These are phyloP conservation scores for Lutjanus erythropterus DNA, from an alignment of 2,113 vertebrate genomes.

Conservation along the genomic window DNA sequence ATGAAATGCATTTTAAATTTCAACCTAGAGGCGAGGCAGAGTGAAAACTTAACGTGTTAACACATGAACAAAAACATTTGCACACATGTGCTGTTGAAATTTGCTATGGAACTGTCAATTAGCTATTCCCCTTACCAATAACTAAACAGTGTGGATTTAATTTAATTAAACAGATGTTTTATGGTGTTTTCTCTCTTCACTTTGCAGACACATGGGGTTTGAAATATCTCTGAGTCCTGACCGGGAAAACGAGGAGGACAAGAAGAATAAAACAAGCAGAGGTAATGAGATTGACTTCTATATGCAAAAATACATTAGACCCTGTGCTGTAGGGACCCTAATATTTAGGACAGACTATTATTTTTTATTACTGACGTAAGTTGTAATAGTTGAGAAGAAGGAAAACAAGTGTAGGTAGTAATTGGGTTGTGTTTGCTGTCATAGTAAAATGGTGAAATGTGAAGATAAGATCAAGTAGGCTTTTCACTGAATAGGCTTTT, in stretches of 20 bases:
- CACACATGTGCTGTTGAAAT: neutral
- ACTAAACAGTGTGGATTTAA: neutral
- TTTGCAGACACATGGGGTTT: conserved; percentile 51
- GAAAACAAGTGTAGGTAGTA: neutral
- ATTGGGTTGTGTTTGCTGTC: neutral
- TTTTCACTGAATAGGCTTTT: neutral
- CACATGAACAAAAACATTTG: neutral
- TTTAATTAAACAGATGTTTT: neutral
- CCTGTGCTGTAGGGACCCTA: neutral
- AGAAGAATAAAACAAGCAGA: conserved; percentile 18
- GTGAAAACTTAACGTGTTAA: too few relatives aligned
- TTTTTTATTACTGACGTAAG: neutral
- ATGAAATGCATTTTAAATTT: neutral
- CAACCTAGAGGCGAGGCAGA: neutral
- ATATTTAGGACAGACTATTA: neutral
- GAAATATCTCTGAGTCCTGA: conserved; percentile 10
- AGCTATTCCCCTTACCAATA: neutral
- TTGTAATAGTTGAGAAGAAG: neutral
- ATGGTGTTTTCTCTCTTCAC: neutral
- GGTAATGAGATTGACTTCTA: conserved; percentile 29
- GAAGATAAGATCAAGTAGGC: neutral
- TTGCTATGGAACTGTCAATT: neutral
- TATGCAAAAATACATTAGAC: neutral
- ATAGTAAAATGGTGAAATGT: neutral
- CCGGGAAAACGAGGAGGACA: neutral